Base-by-base conservation (phyloP, 2,888 invertebrate genomes). In the Cosmorhoe ocellata region DNA sequence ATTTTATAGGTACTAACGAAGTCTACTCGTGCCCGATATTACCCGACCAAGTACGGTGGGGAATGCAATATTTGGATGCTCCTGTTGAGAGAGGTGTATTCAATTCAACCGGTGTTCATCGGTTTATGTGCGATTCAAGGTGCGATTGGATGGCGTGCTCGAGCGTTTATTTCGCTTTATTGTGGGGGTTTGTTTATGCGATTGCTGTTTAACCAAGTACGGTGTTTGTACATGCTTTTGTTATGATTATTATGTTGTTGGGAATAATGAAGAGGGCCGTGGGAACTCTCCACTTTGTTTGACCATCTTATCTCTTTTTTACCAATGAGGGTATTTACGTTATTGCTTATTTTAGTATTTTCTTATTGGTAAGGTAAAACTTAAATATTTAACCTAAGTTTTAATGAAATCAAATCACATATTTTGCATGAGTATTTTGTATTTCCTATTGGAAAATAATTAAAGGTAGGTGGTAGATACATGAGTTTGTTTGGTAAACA, bases 111-210 rank as follows among this genome's bases (percentile, higher is more conserved):
- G 87, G 86, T 83, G 81, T 87, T 86, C 86, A 84, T 83, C 83
- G 81, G 84, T 58, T 89, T 89, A 90, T 90, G 85, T 85, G 85
- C 87, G 88, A 89, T 90, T 89, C 88, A 84, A 90, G 90, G 90
- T 89, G 90, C 86, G 88, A 89, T 90, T 88, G 89, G 89, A 90
- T 89, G 88, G 89, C 86, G 86, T 88, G 87, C 89, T 89, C 67
- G 82, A 84, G 81, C 81, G 90, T 89, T 90, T 90, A 90, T 89
- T 90, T 89, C 85, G 82, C 85, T 88, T 90, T 89, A 89, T 88
- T 89, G 89, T 89, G 79, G 86, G 88, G 89, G 88, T 89, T 90
- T 90, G 90, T 90, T 90, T 90, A 90, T 89, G 87, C 85, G 88
- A 89, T 89, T 86, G 85, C 87, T 88, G 87, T 89, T 88, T 89